Percentiles rank a stretch among this genome's conserved stretches.
Conservation (phyloP, 2,797 vertebrate genomes). For the Ceyx erithaca region DNA sequence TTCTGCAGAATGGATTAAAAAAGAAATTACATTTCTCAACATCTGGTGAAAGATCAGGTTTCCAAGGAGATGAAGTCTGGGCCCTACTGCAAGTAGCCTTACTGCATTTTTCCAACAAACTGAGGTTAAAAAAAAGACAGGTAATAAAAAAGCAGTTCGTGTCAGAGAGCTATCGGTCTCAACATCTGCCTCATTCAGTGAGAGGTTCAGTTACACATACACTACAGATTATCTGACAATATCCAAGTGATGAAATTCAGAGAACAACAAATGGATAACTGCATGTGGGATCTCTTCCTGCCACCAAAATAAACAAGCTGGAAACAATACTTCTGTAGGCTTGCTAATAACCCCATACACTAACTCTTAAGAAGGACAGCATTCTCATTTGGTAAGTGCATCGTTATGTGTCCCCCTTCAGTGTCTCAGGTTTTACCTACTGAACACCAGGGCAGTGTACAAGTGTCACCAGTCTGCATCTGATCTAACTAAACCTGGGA, state of each 20-base stretch:
- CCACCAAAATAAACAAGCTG: not conserved
- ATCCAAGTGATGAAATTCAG: not conserved
- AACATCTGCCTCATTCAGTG: not conserved
- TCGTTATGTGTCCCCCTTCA: not conserved
- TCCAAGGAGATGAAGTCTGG: slow-evolving; percentile 66
- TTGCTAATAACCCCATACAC: not conserved
- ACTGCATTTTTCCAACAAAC: slow-evolving; percentile 48
- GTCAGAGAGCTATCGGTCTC: not conserved
- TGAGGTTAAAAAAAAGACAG: slow-evolving; percentile 29
- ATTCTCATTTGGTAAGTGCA: not conserved
- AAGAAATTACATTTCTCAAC: slow-evolving; percentile 75
- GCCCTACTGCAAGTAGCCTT: slow-evolving; percentile 56
- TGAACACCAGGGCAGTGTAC: not conserved
- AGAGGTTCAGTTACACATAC: not conserved
- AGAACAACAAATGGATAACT: not conserved
- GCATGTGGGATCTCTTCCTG: not conserved
- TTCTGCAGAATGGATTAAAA: slow-evolving; percentile 66
- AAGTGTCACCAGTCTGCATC: not conserved
- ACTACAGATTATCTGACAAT: not conserved
- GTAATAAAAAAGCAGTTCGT: not conserved
- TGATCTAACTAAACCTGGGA: not conserved
- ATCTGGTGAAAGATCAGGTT: slow-evolving; percentile 73
- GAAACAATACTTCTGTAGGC: not conserved
- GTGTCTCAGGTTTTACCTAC: not conserved
- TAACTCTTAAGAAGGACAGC: not conserved